These are phyloP conservation scores for Semnopithecus entellus DNA, from an alignment of 2,113 vertebrate species.

Conservation along the genomic window DNA sequence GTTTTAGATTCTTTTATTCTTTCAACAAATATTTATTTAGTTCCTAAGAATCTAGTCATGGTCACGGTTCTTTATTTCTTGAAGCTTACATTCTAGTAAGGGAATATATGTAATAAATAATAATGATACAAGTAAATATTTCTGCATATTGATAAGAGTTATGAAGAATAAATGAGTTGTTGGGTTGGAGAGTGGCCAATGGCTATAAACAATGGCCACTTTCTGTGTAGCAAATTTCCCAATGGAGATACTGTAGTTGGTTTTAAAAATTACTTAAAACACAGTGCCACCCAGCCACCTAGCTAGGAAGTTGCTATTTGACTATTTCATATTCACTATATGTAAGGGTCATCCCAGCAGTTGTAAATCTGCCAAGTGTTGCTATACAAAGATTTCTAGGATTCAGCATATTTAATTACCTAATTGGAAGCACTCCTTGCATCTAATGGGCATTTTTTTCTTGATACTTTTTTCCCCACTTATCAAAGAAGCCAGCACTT, in stretches of 20 bases:
- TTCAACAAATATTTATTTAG: neutral
- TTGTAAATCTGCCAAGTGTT: neutral
- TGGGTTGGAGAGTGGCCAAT: neutral
- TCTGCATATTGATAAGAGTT: neutral
- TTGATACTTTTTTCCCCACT: neutral
- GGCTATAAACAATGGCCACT: too few relatives aligned
- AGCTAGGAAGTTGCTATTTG: neutral
- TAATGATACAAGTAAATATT: neutral
- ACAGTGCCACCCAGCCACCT: constrained; percentile 30
- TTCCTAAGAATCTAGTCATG: neutral
- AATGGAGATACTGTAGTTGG: neutral
- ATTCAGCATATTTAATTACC: neutral
- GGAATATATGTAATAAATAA: neutral
- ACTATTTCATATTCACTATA: neutral
- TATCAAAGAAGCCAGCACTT: neutral
- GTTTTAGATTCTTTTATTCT: neutral
- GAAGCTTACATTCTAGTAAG: neutral
- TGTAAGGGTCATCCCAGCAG: neutral
- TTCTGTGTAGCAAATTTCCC: neutral
- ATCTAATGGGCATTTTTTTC: neutral
- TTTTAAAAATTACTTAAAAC: constrained; percentile 33
- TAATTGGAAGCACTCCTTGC: neutral
- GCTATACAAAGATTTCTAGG: neutral
- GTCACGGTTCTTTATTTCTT: neutral
- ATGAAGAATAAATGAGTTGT: neutral